Percentiles rank a stretch among this genome's conserved stretches.
phyloP scores from a whole-genome alignment of 2,888 invertebrate species.

The Allolobophora icterica region DNA sequence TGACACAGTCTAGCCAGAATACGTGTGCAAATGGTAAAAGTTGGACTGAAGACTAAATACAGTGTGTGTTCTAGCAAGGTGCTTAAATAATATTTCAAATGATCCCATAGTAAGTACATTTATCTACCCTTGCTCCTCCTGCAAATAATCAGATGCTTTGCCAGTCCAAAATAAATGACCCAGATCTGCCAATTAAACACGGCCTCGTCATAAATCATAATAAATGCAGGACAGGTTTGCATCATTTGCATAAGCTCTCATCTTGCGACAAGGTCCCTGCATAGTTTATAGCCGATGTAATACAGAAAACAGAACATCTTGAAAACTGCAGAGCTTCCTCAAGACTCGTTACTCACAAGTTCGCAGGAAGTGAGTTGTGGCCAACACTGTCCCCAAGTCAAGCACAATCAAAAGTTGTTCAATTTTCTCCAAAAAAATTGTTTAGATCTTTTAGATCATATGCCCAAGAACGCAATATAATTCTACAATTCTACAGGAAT shows the following conservation, averaged over 20 bases:
- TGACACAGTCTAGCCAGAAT: neutral
- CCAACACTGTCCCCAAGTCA: neutral
- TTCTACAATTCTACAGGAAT: neutral
- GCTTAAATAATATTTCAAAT: neutral
- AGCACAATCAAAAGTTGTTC: neutral
- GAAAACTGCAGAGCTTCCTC: neutral
- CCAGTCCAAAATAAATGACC: neutral
- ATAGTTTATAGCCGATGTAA: neutral
- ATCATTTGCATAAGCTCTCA: neutral
- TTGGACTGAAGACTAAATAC: neutral
- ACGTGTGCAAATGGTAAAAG: neutral
- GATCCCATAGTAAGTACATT: neutral
- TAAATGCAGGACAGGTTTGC: neutral
- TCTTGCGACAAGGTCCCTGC: neutral
- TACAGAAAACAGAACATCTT: neutral
- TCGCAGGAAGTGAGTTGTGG: neutral
- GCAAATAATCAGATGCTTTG: neutral
- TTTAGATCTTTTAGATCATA: neutral
- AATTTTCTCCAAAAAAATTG: neutral
- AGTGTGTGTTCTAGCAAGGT: neutral
- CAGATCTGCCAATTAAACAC: neutral
- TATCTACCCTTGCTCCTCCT: neutral
- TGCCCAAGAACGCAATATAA: neutral
- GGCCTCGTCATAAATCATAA: neutral
- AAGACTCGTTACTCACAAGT: neutral